Evolutionary conservation across 2,113 vertebrate species (phyloP), one percentile per base, ranked within the genome.

Genomic region (Tiliqua scincoides): DNA sequence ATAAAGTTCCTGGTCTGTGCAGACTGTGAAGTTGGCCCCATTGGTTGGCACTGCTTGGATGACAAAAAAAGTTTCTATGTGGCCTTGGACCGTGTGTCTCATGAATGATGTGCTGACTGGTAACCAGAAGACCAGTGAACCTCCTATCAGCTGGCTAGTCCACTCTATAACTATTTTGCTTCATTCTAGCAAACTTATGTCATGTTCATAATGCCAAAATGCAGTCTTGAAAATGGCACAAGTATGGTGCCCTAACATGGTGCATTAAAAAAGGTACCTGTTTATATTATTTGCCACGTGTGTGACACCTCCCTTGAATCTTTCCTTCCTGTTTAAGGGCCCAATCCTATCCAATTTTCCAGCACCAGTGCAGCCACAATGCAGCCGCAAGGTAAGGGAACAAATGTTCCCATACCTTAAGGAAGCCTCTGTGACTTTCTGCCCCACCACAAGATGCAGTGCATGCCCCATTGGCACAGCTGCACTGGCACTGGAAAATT

Each of bases 21-120:
- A 18, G 99, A 99, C 96, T 99, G 99, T 95, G 99, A 99, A 95
- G 98, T 98, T 17, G 99, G 99, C 91, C 99, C 99, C 27, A 99
- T 99, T 76, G 98, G 99, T 88, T 99, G 98, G 98, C 98, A 99
- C 95, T 97, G 96, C 95, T 96, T 99, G 21, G 98, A 99, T 84
- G 99, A 99, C 94, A 98, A 98, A 94, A 98, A 96, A 93, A 98
- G 97, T 92, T 99, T 97, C 96, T 99, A 98, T 15, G 95, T 99
- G 54, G 98, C 99, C 43, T 87, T 99, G 96, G 98, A 99, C 80
- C 95, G 98, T 23, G 98, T 99, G 83, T 96, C 97, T 83, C 98
- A 99, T 70, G 96, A 96, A 83, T 99, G 96, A 95, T 81, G 27
- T 1, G 0, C 2, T 27, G 72, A 48, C 27, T 52, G 57, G 18